Evolutionary conservation across 2,888 invertebrate species (phyloP).

Genomic region (Drosophila recens): DNA sequence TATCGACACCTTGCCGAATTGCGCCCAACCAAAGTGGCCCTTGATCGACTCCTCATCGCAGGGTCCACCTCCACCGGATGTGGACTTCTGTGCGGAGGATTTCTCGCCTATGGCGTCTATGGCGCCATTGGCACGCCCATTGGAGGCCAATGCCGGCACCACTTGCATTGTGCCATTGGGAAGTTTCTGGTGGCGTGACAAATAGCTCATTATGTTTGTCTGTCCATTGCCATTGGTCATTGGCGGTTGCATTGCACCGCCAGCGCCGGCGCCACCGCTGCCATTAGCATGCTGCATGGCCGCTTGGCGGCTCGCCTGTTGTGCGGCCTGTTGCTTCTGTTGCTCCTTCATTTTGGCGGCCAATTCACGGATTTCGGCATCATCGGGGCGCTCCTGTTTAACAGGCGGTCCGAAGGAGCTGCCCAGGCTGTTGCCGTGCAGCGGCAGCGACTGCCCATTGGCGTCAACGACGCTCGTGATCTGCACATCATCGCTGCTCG

Average conservation of each 20-base stretch:
- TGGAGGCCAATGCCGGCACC: slow-evolving; percentile 58
- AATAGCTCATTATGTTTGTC: slow-evolving; percentile 88
- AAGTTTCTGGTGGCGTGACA: slow-evolving; percentile 85
- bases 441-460: slow-evolving; percentile 82
- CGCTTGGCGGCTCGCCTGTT: slow-evolving; percentile 77
- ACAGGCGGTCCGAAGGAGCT: slow-evolving; percentile 75
- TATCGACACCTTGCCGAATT: slow-evolving; percentile 93
- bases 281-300: slow-evolving; percentile 71
- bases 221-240: slow-evolving; percentile 83
- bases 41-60: slow-evolving; percentile 91
- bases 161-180: slow-evolving; percentile 78
- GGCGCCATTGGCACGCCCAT: slow-evolving; percentile 71
- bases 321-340: slow-evolving; percentile 87
- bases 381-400: slow-evolving; percentile 87
- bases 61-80: slow-evolving; percentile 71
- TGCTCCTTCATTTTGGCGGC: slow-evolving; percentile 95
- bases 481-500: slow-evolving; percentile 74
- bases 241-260: slow-evolving; percentile 65
- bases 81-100: slow-evolving; percentile 40
- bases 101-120: slow-evolving; percentile 81
- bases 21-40: slow-evolving; percentile 96
- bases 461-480: slow-evolving; percentile 83
- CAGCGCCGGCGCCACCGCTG: slow-evolving; percentile 20
- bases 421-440: slow-evolving; percentile 83
- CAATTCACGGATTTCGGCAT: slow-evolving; percentile 94